Percentiles rank a stretch among this genome's conserved stretches.
These are phyloP conservation scores for Barnardius zonarius DNA, from an alignment of 2,113 vertebrate genomes.

Conservation along the genomic window DNA sequence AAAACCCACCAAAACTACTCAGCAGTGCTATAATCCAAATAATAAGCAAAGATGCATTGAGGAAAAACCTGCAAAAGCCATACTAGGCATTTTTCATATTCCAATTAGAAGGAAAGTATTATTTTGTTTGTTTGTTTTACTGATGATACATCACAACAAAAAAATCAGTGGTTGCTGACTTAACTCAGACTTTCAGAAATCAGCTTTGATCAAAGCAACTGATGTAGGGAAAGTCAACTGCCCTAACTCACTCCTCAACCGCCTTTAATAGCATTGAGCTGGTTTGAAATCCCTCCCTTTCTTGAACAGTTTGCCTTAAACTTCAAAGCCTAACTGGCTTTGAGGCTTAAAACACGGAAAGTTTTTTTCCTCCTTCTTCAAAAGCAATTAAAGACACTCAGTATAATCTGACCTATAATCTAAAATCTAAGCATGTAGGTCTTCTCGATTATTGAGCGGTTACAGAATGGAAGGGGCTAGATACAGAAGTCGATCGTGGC, in stretches of 20 bases:
- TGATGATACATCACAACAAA: constrained; percentile 18
- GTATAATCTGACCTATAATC: constrained; percentile 16
- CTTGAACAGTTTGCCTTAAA: constrained; percentile 32
- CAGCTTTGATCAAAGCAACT: constrained; percentile 46
- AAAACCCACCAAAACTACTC: background rate
- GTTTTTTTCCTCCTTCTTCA: constrained; percentile 17
- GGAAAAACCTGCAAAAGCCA: background rate
- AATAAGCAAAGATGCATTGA: background rate
- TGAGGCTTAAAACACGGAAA: constrained; percentile 31
- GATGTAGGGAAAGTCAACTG: constrained; percentile 2
- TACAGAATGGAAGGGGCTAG: background rate
- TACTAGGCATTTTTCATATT: background rate
- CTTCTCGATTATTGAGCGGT: background rate
- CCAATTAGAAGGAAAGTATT: constrained; percentile 23
- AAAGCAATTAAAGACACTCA: constrained; percentile 39
- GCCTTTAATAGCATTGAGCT: background rate
- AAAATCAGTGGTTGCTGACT: constrained; percentile 39
- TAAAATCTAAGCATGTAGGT: constrained; percentile 1
- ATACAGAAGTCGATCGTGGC: background rate
- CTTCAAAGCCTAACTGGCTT: constrained; percentile 41
- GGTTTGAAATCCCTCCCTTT: constrained; percentile 10
- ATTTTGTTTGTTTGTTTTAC: background rate
- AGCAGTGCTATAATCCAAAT: background rate
- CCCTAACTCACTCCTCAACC: constrained; percentile 4
- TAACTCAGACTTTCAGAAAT: background rate